Conservation (phyloP, 2,113 vertebrate species). For the Tupaia chinensis region DNA sequence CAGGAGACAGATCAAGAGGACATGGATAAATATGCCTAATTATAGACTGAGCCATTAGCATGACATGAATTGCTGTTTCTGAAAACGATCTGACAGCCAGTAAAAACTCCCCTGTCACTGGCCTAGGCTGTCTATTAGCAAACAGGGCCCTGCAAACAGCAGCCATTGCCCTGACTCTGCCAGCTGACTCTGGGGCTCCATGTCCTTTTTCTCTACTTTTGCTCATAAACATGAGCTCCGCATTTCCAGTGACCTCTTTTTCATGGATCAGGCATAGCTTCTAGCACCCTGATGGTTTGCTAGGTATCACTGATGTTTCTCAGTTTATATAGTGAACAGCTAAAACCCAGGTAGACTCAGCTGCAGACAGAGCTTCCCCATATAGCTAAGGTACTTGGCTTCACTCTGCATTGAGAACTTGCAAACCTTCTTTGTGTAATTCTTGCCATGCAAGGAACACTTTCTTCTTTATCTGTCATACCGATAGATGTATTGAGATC, state of each 20-base stretch:
- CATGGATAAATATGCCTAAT: constrained; percentile 75
- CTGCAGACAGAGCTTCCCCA: background rate
- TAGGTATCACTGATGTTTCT: background rate
- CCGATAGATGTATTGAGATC: background rate
- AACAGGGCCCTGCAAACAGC: constrained; percentile 9
- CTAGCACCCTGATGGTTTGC: background rate
- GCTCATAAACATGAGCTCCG: constrained; percentile 35
- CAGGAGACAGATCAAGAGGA: constrained; percentile 48
- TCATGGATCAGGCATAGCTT: background rate
- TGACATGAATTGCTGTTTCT: constrained; percentile 72
- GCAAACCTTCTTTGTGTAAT: background rate
- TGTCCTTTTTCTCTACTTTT: constrained; percentile 18
- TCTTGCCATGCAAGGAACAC: background rate
- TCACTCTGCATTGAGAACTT: background rate
- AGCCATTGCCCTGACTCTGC: background rate
- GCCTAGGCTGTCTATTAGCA: background rate
- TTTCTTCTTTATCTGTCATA: background rate
- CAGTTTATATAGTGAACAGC: background rate
- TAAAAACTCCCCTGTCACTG: constrained; percentile 56
- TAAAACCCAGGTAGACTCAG: background rate
- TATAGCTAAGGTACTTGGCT: background rate
- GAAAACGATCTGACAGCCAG: constrained; percentile 72
- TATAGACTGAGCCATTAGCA: constrained; percentile 71
- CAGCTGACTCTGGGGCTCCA: background rate
- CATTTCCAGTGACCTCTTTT: constrained; percentile 1